A percentile compares a stretch with the other conserved stretches of the same genome.
phyloP scores from a whole-genome alignment of 2,888 invertebrate genomes.

The Dinocampus coccinellae region DNA sequence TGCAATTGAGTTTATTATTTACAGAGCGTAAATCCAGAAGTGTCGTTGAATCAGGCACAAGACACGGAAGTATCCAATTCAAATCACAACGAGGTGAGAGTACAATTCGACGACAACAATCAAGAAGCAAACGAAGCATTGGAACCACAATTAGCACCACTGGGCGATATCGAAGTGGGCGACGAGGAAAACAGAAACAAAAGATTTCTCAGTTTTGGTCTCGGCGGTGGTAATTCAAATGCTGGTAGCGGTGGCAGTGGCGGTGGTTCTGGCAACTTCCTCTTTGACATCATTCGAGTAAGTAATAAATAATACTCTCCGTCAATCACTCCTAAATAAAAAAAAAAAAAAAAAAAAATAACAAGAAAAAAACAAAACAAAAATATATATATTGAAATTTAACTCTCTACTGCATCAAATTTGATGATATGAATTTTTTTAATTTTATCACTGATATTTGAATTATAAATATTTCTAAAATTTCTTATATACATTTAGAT shows the following conservation, averaged over 20 bases:
- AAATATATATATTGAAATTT: neutral
- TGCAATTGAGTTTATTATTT: constrained; percentile 26
- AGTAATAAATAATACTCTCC: constrained; percentile 71
- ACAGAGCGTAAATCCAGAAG: constrained; percentile 65
- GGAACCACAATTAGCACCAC: constrained; percentile 78
- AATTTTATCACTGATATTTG: neutral
- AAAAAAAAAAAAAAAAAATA: too few species aligned
- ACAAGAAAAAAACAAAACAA: neutral
- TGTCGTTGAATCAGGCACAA: constrained; percentile 65
- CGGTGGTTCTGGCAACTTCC: constrained; percentile 88
- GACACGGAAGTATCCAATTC: constrained; percentile 72
- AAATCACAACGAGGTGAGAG: constrained; percentile 75
- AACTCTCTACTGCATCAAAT: neutral
- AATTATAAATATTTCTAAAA: too few species aligned
- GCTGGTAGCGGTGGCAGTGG: constrained; percentile 66
- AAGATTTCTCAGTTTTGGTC: constrained; percentile 80
- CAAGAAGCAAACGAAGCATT: constrained; percentile 74
- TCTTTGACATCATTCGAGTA: constrained; percentile 91
- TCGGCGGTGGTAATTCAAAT: constrained; percentile 67
- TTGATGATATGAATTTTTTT: neutral
- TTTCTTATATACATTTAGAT: too few species aligned
- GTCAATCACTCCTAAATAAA: too few species aligned
- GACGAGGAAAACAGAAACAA: constrained; percentile 88
- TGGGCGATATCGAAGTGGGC: constrained; percentile 80
- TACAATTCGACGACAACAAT: constrained; percentile 72